Evolutionary conservation across 2,113 vertebrate genomes (phyloP).

Genomic region (Mesitornis unicolor): DNA sequence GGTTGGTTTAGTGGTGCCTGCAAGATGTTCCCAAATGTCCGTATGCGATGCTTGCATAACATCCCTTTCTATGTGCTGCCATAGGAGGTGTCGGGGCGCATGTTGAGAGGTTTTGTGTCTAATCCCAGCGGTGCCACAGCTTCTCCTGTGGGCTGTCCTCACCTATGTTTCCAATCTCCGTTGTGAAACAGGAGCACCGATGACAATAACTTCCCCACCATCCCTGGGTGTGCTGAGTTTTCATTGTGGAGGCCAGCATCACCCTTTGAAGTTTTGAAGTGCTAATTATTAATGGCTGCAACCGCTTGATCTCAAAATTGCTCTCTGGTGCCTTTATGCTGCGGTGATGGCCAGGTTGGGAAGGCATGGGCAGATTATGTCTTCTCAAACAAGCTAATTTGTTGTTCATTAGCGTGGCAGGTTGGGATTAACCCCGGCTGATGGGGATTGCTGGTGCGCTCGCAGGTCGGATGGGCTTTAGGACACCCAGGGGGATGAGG

Average conservation of each 20-base stretch:
- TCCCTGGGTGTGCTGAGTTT: neutral
- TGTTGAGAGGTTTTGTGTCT: neutral
- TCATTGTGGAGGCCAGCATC: neutral
- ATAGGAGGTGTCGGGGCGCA: neutral
- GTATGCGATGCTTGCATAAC: neutral
- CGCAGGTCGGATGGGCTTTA: neutral
- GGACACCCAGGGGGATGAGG: neutral
- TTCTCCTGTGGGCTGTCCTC: neutral
- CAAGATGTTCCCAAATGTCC: neutral
- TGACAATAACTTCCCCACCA: neutral
- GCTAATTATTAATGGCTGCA: neutral
- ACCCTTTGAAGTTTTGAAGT: neutral
- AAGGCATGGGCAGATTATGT: too few species aligned
- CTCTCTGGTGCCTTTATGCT: neutral
- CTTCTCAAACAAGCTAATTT: neutral
- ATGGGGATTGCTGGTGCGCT: neutral
- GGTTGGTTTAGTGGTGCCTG: neutral
- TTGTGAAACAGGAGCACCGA: neutral
- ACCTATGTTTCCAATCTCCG: neutral
- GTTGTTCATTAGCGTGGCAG: neutral
- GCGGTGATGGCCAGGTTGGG: neutral
- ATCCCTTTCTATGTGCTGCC: neutral
- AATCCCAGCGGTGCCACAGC: fast-evolving
- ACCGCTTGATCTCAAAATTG: neutral
- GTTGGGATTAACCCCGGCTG: neutral